Evolutionary conservation across 2,888 invertebrate genomes (phyloP), one percentile per base, ranked within the genome.

Genomic region (Parapristionchus giblindavisi): DNA sequence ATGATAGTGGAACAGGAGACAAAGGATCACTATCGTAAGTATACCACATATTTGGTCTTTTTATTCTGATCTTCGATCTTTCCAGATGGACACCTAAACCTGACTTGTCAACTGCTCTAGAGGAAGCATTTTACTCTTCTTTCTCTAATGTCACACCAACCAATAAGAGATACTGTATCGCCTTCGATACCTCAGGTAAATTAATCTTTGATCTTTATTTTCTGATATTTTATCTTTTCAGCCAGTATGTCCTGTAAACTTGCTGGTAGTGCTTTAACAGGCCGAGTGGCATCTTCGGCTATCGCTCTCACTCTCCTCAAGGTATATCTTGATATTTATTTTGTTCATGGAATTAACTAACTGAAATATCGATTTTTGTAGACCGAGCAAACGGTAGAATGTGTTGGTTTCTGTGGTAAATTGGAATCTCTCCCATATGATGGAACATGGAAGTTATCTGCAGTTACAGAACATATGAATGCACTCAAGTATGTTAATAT

Each of bases 111-210:
- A 60, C 73, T 0, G 87, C 87, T 4, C 80, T 89, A 34, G 87
- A 89, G 61, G 75, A 81, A 21, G 88, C 88, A 2, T 89, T 88
- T 81, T 87, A 88, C 78, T 73, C 81, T 60, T 80, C 88, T 2
- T 89, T 89, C 81, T 79, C 84, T n/a, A 89, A 90, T 79, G 87
- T 91, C 0, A 87, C 90, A 79, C 87, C 91, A 1, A 91, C 91
- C 1, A 89, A 89, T n/a, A 89, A 91, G 78, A 89, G 91, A 65
- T 91, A 90, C 81, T 88, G 92, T 81, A 87, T 92, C 54, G 91
- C 91, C 0, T 89, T 92, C n/a, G 92, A 92, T 81, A 91, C 91
- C 81, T 90, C 91, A 70, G 89, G 89, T 79, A 17, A 54, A 65
- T 66, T 1, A n/a, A 34, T 58, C 1, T 21, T 24, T 29, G 56